Conservation (phyloP, 2,113 vertebrate genomes). For the Typhlomys cinereus region DNA sequence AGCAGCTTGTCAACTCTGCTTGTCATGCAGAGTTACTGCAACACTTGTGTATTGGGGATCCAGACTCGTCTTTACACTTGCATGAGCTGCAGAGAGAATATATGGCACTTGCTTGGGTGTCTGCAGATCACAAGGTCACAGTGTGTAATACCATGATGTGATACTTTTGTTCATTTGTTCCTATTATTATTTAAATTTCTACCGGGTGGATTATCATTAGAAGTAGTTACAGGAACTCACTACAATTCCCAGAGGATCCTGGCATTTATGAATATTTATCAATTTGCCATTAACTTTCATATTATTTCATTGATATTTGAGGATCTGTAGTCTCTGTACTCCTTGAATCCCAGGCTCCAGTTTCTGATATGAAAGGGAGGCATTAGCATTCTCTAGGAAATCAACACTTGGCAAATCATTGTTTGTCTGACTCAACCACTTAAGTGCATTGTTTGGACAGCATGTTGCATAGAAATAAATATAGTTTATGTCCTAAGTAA, state of each 20-base stretch:
- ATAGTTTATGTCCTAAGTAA: neutral
- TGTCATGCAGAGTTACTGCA: too few species aligned
- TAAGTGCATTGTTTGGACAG: neutral
- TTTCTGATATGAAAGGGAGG: neutral
- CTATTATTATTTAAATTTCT: slow-evolving; percentile 46
- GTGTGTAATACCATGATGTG: neutral
- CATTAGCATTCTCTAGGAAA: neutral
- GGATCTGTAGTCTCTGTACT: neutral
- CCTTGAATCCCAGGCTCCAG: neutral
- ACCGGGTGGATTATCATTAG: slow-evolving; percentile 8
- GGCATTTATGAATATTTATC: slow-evolving; percentile 4
- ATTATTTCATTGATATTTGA: slow-evolving; percentile 31
- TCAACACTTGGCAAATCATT: neutral
- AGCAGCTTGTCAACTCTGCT: too few species aligned
- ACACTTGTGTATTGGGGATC: too few species aligned
- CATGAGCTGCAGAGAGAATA: too few species aligned
- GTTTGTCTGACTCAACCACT: neutral
- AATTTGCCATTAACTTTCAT: slow-evolving; percentile 15
- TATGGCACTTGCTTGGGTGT: too few species aligned
- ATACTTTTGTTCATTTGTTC: neutral
- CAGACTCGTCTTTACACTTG: too few species aligned
- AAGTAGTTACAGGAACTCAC: slow-evolving; percentile 41
- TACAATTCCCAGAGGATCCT: slow-evolving; percentile 10
- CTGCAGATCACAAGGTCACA: neutral
- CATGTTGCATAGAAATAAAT: neutral